phyloP scores from a whole-genome alignment of 2,888 invertebrate genomes.

The Drosophila ochracea region DNA sequence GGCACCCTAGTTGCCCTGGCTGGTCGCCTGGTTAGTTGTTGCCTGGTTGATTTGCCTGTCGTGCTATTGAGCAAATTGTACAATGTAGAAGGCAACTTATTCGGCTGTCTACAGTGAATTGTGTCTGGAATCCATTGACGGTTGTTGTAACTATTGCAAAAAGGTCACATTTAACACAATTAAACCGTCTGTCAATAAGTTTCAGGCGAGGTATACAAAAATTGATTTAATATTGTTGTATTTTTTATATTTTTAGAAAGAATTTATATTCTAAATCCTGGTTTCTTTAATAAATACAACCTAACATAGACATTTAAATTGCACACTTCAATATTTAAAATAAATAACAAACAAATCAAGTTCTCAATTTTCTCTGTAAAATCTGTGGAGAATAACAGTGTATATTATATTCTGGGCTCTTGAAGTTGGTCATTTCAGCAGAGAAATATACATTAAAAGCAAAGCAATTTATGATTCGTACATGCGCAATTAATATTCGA shows the following conservation, averaged over 20 bases:
- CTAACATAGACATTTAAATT: background rate
- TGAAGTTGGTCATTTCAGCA: background rate
- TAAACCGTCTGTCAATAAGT: slow-evolving; percentile 15
- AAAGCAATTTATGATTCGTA: background rate
- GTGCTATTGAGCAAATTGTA: slow-evolving; percentile 78
- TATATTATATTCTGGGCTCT: background rate
- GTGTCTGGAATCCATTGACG: slow-evolving; percentile 33
- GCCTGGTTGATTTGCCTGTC: slow-evolving; percentile 62
- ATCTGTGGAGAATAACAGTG: background rate
- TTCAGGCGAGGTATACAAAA: background rate
- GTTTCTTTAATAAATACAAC: background rate
- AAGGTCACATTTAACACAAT: slow-evolving; percentile 28
- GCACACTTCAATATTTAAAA: background rate
- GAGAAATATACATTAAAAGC: background rate
- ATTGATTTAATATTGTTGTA: background rate
- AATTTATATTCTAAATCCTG: background rate
- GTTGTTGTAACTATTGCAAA: slow-evolving; percentile 10
- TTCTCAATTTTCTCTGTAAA: background rate
- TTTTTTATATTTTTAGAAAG: background rate
- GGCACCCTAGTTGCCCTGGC: slow-evolving; percentile 69
- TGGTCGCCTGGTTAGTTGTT: slow-evolving; percentile 31
- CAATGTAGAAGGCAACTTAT: slow-evolving; percentile 55
- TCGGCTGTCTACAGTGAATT: slow-evolving; percentile 47
- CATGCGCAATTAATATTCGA: background rate
- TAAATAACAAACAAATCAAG: background rate